Conservation (phyloP, 92 coral and sea anemone species). For the Bergia puertoricense region DNA sequence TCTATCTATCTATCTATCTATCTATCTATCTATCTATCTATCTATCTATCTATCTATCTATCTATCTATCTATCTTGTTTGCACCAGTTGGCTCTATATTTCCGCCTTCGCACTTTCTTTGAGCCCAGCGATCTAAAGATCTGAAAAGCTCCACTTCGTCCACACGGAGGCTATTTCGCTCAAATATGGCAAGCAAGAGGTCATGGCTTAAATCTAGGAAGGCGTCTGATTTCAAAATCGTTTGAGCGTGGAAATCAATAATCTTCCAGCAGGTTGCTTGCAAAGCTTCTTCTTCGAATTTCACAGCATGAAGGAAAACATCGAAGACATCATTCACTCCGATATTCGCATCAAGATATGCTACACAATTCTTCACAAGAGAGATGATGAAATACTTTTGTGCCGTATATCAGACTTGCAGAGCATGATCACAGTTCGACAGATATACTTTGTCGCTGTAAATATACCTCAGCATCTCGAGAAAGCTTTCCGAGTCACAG, state of each 20-base stretch:
- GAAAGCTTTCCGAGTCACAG: too few relatives aligned
- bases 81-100: neutral
- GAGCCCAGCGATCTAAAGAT: too few relatives aligned
- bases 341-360: neutral
- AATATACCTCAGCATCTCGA: too few relatives aligned
- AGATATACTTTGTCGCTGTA: neutral
- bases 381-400: slow-evolving; percentile 21
- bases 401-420: slow-evolving; percentile 11
- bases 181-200: neutral
- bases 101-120: too few relatives aligned
- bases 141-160: neutral
- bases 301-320: neutral
- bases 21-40: too few relatives aligned
- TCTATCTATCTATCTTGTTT: too few relatives aligned
- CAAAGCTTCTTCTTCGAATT: slow-evolving; percentile 7
- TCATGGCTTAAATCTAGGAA: slow-evolving; percentile 8
- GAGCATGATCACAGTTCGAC: too few relatives aligned
- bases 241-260: too few relatives aligned
- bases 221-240: slow-evolving; percentile 18
- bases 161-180: neutral
- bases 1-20: too few relatives aligned
- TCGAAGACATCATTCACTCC: too few relatives aligned
- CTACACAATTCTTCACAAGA: neutral
- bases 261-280: too few relatives aligned
- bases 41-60: too few relatives aligned